Percentiles rank a stretch among this genome's conserved stretches.
Conservation (phyloP, 2,888 invertebrate species). For the Andricus quercusramuli region DNA sequence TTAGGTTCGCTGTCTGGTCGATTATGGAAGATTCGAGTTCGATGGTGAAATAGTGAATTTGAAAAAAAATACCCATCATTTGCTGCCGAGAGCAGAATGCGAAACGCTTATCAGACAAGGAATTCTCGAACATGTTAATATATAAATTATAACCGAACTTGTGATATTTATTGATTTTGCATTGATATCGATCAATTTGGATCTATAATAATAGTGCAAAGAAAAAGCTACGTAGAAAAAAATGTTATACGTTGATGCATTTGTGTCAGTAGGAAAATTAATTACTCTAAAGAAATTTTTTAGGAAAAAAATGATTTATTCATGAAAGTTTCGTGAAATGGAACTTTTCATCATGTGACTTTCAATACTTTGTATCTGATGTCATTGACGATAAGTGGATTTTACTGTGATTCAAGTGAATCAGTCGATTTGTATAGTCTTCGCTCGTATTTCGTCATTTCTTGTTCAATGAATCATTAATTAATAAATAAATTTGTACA, state of each 20-base stretch:
- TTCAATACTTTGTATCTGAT: not conserved
- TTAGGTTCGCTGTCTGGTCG: constrained; percentile 88
- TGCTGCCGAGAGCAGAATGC: constrained; percentile 92
- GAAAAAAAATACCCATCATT: constrained; percentile 95
- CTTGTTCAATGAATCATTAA: not conserved
- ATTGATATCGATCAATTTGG: not conserved
- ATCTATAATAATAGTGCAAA: constrained; percentile 2
- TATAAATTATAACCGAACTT: constrained; percentile 50
- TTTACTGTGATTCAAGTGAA: not conserved
- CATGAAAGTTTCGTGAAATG: not conserved
- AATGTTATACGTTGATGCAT: not conserved
- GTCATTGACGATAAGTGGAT: not conserved
- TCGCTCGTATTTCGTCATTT: not conserved
- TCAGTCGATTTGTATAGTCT: not conserved
- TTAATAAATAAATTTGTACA: not conserved
- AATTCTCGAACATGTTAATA: constrained; percentile 87
- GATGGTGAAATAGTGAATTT: constrained; percentile 94
- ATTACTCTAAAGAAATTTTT: not conserved
- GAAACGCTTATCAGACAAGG: constrained; percentile 95
- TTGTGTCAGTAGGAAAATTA: not conserved
- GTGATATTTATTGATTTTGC: constrained; percentile 4
- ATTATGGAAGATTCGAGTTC: constrained; percentile 96
- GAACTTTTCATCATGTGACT: not conserved
- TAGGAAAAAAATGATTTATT: not conserved
- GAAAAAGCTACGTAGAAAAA: not conserved